Evolutionary conservation across 1,140 invertebrate genomes (phyloP).

Genomic region (Fragariocoptes setiger): DNA sequence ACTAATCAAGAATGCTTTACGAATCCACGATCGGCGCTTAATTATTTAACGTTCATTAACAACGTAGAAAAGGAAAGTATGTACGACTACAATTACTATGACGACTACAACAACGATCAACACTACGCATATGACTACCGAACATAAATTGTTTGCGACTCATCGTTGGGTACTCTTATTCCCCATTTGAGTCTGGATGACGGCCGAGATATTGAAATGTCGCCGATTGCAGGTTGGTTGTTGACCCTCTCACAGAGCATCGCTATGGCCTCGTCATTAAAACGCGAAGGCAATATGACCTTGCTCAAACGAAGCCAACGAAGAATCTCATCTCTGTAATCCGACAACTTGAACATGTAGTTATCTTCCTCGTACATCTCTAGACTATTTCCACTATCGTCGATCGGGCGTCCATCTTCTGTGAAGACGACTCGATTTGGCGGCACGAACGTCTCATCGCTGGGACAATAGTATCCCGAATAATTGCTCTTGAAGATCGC

Average conservation of each 20-base stretch:
- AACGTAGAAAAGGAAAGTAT: no score
- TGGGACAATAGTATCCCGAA: conserved; percentile 73
- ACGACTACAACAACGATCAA: no score
- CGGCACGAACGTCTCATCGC: conserved; percentile 67
- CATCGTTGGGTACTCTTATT: conserved; percentile 34
- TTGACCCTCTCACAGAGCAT: no score
- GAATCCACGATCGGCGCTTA: no score
- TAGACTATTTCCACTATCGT: conserved; percentile 43
- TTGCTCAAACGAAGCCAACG: conserved; percentile 30
- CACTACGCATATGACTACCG: no score
- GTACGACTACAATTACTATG: no score
- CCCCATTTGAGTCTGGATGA: conserved; percentile 49
- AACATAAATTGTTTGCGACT: conserved; percentile 69
- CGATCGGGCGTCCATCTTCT: conserved; percentile 14
- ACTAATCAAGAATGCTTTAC: no score
- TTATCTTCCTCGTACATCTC: conserved; percentile 78
- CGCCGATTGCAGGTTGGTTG: conserved; percentile 21
- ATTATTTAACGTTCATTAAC: no score
- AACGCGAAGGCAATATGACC: conserved; percentile 32
- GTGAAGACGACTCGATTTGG: conserved; percentile 30
- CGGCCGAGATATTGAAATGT: conserved; percentile 64
- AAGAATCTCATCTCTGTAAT: conserved; percentile 37
- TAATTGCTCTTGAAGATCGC: conserved; percentile 59
- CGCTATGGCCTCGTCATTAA: conserved; percentile 30
- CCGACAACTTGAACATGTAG: conserved; percentile 58